A percentile compares a stretch with the other conserved stretches of the same genome.
Evolutionary conservation across 2,888 invertebrate species (phyloP).

Genomic region (Sphaerophoria taeniata): DNA sequence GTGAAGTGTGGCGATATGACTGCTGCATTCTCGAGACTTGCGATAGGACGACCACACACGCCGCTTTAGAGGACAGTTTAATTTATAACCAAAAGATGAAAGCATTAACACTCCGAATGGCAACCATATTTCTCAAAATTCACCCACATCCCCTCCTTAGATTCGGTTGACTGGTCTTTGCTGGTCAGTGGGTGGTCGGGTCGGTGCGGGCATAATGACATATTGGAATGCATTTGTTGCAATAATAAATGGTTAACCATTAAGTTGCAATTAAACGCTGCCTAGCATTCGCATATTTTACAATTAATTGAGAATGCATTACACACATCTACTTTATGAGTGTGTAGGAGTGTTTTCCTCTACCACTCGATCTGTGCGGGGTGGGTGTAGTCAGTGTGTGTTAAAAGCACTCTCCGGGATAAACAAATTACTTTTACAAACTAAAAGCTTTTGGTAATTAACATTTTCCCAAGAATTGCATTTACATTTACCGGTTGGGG

Average conservation of each 20-base stretch:
- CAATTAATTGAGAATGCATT: constrained; percentile 72
- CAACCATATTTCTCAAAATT: constrained; percentile 16
- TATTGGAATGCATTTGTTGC: constrained; percentile 70
- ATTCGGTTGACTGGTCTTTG: neutral
- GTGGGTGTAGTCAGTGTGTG: neutral
- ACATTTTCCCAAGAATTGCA: constrained; percentile 44
- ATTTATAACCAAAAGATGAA: constrained; percentile 67
- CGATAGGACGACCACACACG: constrained; percentile 30
- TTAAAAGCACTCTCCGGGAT: constrained; percentile 43
- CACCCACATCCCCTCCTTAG: neutral
- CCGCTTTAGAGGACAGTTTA: constrained; percentile 30
- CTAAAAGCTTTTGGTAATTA: constrained; percentile 74
- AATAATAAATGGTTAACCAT: constrained; percentile 74
- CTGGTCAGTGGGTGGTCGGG: neutral
- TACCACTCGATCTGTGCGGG: neutral
- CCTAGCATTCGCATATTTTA: constrained; percentile 70
- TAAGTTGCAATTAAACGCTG: constrained; percentile 73
- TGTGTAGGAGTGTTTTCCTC: neutral
- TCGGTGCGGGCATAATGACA: constrained; percentile 44
- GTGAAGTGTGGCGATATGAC: constrained; percentile 2
- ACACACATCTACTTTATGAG: constrained; percentile 29
- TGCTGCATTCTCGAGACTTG: neutral
- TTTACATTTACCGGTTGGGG: neutral
- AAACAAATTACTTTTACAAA: constrained; percentile 67
- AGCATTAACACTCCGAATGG: constrained; percentile 47